Percentiles rank a stretch among this genome's conserved stretches.
phyloP scores from a whole-genome alignment of 2,888 invertebrate species.

The Thumatha senex region DNA sequence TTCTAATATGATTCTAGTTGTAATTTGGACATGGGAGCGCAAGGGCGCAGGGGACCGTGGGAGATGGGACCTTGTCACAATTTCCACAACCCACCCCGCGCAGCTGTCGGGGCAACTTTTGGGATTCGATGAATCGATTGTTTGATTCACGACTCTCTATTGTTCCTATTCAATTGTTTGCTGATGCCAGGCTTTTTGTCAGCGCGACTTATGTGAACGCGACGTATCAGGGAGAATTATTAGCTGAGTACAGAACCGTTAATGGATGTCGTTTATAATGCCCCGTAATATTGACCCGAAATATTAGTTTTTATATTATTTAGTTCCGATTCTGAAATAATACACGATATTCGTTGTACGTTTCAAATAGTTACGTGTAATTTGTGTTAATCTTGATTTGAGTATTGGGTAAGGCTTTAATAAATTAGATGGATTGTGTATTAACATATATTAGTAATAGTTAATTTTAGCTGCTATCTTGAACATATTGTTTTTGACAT shows the following conservation, averaged over 20 bases:
- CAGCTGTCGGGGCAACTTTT: slow-evolving; percentile 73
- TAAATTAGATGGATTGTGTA: too few species aligned
- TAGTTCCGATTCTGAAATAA: slow-evolving; percentile 11
- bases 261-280: slow-evolving; percentile 23
- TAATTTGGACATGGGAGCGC: slow-evolving; percentile 40
- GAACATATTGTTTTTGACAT: too few species aligned
- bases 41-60: slow-evolving; percentile 63
- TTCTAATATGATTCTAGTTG: slow-evolving; percentile 38
- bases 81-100: slow-evolving; percentile 52
- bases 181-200: slow-evolving; percentile 46
- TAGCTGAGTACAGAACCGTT: slow-evolving; percentile 28
- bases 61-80: slow-evolving; percentile 63
- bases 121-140: slow-evolving; percentile 72
- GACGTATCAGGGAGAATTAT: slow-evolving; percentile 45
- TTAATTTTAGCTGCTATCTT: too few species aligned
- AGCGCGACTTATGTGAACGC: slow-evolving; percentile 37
- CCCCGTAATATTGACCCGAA: slow-evolving; percentile 19
- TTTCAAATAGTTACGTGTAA: too few species aligned
- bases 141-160: slow-evolving; percentile 66
- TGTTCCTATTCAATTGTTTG: slow-evolving; percentile 66
- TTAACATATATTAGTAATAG: too few species aligned
- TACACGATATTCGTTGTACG: neutral
- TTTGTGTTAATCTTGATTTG: too few species aligned
- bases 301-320: slow-evolving; percentile 31
- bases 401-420: too few species aligned